Evolutionary conservation across 2,113 vertebrate species (phyloP), one percentile per base, ranked within the genome.

Genomic region (Suricata suricatta): DNA sequence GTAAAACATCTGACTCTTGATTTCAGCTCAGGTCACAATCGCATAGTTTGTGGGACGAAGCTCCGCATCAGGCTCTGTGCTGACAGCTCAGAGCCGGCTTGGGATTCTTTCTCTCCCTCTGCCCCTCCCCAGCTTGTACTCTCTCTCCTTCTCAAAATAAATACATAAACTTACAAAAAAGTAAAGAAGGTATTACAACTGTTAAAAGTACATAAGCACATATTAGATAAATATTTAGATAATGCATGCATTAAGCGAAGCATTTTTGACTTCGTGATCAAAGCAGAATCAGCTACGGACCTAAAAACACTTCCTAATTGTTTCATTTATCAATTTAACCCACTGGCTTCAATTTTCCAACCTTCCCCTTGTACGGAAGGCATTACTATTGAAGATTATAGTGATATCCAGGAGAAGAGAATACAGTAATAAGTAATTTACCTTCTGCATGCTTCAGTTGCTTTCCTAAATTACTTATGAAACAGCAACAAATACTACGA

Each of bases 381-480:
- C 96, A 98, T 97, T 95, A 88, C 97, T 97, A 94, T 74, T 63
- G 52, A 96, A 95, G 81, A 13, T 2, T 92, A 90, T 87, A 91
- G 44, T 25, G 64, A 77, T 95, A 88, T 89, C 90, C 92, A 86
- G 64, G 50, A 94, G 83, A 97, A 96, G 86, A 96, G 86, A 95
- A 90, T 88, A 95, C 41, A 52, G 14, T 85, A 41, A 96, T 98
- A 98, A 98, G 97, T 93, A 98, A 87, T 88, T 97, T 97, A 90
- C 60, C 7, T 83, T 97, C 93, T 90, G 93, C 96, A 82, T 88
- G 98, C 86, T 97, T 98, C 85, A 94, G 80, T 92, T 97, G 94
- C 90, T 98, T 97, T 88, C 89, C 98, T 98, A 93, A 98, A 98
- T 98, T 94, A 93, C 80, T 97, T 96, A 96, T 13, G 95, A 97